Evolutionary conservation across 2,888 invertebrate species (phyloP), one percentile per base, ranked within the genome.

Genomic region (Drosophila kokeensis): DNA sequence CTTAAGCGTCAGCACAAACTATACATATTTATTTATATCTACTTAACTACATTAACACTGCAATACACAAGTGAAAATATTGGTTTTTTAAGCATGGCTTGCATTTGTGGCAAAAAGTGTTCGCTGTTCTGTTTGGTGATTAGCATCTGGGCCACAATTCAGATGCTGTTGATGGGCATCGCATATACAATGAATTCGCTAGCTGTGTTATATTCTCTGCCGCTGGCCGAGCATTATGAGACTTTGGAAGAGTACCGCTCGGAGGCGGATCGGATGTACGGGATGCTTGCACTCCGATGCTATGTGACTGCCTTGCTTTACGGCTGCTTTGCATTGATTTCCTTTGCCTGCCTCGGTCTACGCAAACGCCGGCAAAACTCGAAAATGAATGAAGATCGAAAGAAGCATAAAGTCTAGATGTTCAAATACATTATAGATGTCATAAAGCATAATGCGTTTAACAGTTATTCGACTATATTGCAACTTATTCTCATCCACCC

Each of bases 141-240:
- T 2, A 79, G 83, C 55, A 34, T 68, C n/a, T 86, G 85, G 85
- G 85, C 50, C 8, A 30, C 58, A 18, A n/a, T 83, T 2, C 87
- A 87, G 63, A 21, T 85, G 55, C 27, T 73, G 0, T 4, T 83
- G 18, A 76, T 87, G 79, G 85, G 83, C 11, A 4, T 75, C 0
- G 73, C 38, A 52, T 79, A 54, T 18, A n/a, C 66, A 0, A 0
- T 52, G 2, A n/a, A 73, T 2, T 48, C 86, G 0, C 21, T 87
- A 0, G 5, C 57, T 5, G 58, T 86, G 8, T 0, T 83, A 0
- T 1, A 18, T 0, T 49, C 59, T 6, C 21, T 86, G 27, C 76
- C 74, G 2, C 2, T 85, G 11, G 0, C 3, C 0, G 42, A 57
- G 0, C 13, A 30, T 0, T 57, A 67, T 34, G 6, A 21, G 0